Base-by-base conservation (phyloP, 1,140 invertebrate species). In the Amphibalanus amphitrite region DNA sequence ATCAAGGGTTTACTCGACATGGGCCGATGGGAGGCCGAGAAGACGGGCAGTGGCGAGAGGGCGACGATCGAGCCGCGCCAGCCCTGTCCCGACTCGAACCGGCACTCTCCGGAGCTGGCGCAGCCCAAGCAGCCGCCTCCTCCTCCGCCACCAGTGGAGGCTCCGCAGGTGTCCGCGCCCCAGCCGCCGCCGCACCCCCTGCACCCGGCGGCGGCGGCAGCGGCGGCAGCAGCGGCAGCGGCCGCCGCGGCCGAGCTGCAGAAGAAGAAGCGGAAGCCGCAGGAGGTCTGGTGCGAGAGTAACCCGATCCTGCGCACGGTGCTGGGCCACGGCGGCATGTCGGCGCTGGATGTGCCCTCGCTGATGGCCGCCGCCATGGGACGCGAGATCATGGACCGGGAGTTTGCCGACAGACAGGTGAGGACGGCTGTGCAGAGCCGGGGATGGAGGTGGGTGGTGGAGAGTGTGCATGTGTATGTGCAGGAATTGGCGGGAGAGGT, bases 1-100 rank as follows among this genome's bases (percentile, higher is more conserved):
- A 86, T 89, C 3, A 88, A 88, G 76, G 87, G 87, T 0, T 78
- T 88, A 26, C 10, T 67, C 23, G 65, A 67, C 10, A 25, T 20
- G 65, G 65, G 65, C n/a, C n/a, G 65, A 3, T 28, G 65, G 28
- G 65, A 67, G 28, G 10, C 10, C 3, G 10, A 67, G 10, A 67
- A 28, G 28, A 28, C 10, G n/a, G 8, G 3, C 26, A 3, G 28
- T 0, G 15, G 8, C 65, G 26, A 28, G 26, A 8, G 26, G 23
- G 65, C 65, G 3, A 28, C 65, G 23, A 26, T 67, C 65, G 28
- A 28, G n/a, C 65, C 65, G 8, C 26, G 26, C 8, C 26, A 26
- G 65, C 26, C 65, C 0, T 26, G n/a, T 28, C 65, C 65, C 15
- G 65, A 67, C 26, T 28, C n/a, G 23, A 28, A 67, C 28, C n/a